phyloP scores from a whole-genome alignment of 2,113 vertebrate genomes.

The Alethe castanea region DNA sequence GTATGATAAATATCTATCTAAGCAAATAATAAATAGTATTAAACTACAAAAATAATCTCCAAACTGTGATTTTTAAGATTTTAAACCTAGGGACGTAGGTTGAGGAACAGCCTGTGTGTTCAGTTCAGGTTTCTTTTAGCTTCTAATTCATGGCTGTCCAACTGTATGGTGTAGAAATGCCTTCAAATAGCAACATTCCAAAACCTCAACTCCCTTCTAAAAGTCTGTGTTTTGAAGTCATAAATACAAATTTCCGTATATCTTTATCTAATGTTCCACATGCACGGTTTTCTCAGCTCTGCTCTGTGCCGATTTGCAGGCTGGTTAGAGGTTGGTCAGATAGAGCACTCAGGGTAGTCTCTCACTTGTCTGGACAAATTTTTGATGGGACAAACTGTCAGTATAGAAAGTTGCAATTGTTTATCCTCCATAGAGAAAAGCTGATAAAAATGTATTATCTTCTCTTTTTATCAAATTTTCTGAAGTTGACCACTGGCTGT shows the following conservation, averaged over 20 bases:
- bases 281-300: not conserved
- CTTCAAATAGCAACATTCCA: not conserved
- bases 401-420: not conserved
- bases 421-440: not conserved
- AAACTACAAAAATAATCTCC: not conserved
- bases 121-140: not conserved
- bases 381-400: not conserved
- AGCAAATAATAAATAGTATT: not conserved
- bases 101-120: not conserved
- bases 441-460: not conserved
- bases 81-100: not conserved
- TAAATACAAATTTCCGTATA: not conserved
- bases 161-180: rapidly evolving
- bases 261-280: not conserved
- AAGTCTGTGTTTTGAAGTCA: not conserved
- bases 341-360: not conserved
- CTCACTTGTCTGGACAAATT: not conserved
- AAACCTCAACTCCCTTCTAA: not conserved
- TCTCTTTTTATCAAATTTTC: not conserved
- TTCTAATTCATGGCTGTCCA: not conserved
- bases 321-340: not conserved
- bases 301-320: not conserved
- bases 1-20: not conserved
- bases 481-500: not conserved
- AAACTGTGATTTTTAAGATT: not conserved